Evolutionary conservation across 2,797 vertebrate species (phyloP), one percentile per base, ranked within the genome.

Genomic region (Merluccius polli): DNA sequence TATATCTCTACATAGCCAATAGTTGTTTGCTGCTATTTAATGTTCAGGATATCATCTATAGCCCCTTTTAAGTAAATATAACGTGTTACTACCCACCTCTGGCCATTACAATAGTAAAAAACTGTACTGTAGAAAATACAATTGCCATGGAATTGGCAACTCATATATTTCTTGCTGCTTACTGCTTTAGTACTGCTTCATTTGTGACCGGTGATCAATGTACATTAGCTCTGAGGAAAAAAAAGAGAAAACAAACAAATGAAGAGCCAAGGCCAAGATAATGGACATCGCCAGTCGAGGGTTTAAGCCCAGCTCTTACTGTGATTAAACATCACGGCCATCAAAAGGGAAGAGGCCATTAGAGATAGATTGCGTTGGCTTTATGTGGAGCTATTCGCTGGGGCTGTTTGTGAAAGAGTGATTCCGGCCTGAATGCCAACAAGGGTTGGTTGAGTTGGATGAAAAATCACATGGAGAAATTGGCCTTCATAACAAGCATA

Each of bases 311-410:
- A 59, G 88, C 93, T 95, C 88, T 94, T 92, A 94, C 86, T 89
- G 91, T 94, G 93, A 95, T 94, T 94, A 94, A 94, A 93, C 89
- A 93, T 87, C 76, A 83, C 79, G 81, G 86, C 85, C 85, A 86
- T 92, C 87, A 83, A 79, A 87, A 81, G 74, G 81, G 79, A 89
- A 87, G 86, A 86, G 84, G 84, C 90, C 91, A 93, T 94, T 92
- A 94, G 87, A 84, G 89, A 91, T 88, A 74, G 90, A 93, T 91
- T 85, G 85, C 81, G 85, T 91, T 88, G 90, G 89, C 82, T 90
- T 85, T 88, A 87, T 82, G 84, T 77, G 48, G 86, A 86, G 83
- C 73, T 76, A 73, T 75, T 77, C 74, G 74, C 48, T n/a, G n/a
- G n/a, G n/a, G n/a, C 8, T 72, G 29, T 68, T 68, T 12, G 29